Percentiles rank a stretch among this genome's conserved stretches.
Evolutionary conservation across 2,888 invertebrate genomes (phyloP).

Genomic region (Epinotia ramella): DNA sequence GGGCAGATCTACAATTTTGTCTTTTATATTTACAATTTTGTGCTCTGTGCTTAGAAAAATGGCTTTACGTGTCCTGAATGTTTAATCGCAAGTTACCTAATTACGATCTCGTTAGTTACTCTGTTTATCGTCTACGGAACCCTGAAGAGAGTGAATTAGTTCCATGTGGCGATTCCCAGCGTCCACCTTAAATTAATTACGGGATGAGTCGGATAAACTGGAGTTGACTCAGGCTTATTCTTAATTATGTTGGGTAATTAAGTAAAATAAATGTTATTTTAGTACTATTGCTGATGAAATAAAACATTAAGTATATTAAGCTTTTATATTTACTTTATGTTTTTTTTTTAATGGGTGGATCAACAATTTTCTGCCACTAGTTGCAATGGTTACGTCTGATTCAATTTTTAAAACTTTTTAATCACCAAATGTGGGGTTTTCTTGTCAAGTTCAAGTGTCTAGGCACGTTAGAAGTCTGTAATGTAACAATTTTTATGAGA

Average conservation of each 20-base stretch:
- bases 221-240: slow-evolving; percentile 5
- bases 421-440: no score
- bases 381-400: no score
- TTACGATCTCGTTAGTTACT: slow-evolving; percentile 13
- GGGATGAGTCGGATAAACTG: neutral
- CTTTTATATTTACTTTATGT: no score
- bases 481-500: no score
- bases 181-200: slow-evolving; percentile 28
- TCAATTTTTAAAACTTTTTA: no score
- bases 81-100: neutral
- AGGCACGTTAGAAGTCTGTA: no score
- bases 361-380: no score
- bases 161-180: slow-evolving; percentile 16
- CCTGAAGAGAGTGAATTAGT: neutral
- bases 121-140: neutral
- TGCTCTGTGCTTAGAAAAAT: neutral
- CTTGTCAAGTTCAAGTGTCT: no score
- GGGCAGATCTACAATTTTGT: no score
- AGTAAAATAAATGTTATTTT: neutral
- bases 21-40: no score
- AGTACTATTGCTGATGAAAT: neutral
- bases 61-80: neutral
- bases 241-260: neutral
- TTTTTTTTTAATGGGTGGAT: no score
- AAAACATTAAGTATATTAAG: no score